These are phyloP conservation scores for Planiliza haematocheilus DNA, from an alignment of 2,113 vertebrate genomes.

Conservation along the genomic window DNA sequence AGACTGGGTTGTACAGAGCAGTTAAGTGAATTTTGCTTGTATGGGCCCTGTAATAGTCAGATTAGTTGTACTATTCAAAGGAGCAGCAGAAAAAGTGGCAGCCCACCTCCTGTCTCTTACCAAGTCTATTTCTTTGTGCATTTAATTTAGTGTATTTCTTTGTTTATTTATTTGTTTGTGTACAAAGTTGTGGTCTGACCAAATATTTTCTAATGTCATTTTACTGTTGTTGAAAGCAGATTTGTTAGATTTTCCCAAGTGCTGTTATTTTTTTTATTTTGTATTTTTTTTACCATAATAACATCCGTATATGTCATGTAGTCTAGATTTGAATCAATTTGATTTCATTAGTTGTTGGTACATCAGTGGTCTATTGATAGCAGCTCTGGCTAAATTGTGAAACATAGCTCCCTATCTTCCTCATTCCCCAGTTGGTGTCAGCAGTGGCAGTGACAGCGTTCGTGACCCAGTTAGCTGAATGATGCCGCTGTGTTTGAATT, in stretches of 20 bases:
- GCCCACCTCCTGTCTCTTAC: slow-evolving; percentile 4
- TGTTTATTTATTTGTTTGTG: neutral
- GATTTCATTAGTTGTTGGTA: neutral
- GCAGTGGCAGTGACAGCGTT: slow-evolving; percentile 15
- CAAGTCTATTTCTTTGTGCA: neutral
- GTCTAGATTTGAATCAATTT: neutral
- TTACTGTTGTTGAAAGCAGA: too few species aligned
- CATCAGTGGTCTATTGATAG: neutral
- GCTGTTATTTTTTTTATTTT: too few species aligned
- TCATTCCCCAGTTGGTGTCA: slow-evolving; percentile 62
- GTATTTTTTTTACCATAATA: neutral
- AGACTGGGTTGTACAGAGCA: too few species aligned
- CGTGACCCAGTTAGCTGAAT: slow-evolving; percentile 37
- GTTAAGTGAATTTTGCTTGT: neutral
- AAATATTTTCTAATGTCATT: too few species aligned
- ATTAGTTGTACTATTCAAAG: neutral
- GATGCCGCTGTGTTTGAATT: slow-evolving; percentile 34
- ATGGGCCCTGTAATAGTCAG: slow-evolving; percentile 1
- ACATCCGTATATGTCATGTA: too few species aligned
- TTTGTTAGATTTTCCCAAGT: too few species aligned
- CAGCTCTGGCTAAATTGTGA: neutral
- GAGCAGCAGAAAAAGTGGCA: too few species aligned
- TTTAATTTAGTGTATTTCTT: slow-evolving; percentile 1
- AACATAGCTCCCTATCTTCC: slow-evolving; percentile 8
- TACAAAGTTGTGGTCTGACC: too few species aligned